Evolutionary conservation across 2,888 invertebrate species (phyloP), one percentile per base, ranked within the genome.

Genomic region (Tetramorium bicarinatum): DNA sequence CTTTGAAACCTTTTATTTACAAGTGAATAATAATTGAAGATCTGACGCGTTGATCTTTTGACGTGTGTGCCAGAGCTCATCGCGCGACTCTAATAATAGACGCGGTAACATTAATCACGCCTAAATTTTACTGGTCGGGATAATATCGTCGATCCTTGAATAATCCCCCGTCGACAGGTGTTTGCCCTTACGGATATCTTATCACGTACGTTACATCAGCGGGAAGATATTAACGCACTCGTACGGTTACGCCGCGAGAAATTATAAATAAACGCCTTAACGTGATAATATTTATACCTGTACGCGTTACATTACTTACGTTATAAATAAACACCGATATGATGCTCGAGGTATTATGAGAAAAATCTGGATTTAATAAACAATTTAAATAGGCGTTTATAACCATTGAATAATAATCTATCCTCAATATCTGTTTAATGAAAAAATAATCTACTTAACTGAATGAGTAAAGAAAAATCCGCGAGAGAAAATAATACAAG

Each of bases 11-110:
- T n/a, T n/a, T n/a, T n/a, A 66, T 75, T 15, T 41, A 47, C 47
- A 62, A 47, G 47, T 34, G n/a, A 62, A 15, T 11, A 62, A 18
- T 75, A 75, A 75, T 49, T 64, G 34, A 34, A 18, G 25, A 75
- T 62, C 49, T 25, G 25, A 76, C 13, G 13, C 38, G 18, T 7
- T 76, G 76, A 76, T 76, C 18, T 62, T 9, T n/a, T 9, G 6
- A 4, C 18, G 49, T 18, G 7, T 18, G n/a, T 13, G 49, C 3
- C 2, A 15, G 29, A 34, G 11, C 2, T 29, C 6, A 1, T 11
- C 21, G 21, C 15, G 29, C 13, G 13, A n/a, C 41, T 49, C 29
- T 76, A 67, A 79, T 59, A 71, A 79, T 59, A 79, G 44, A 59
- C 13, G 18, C 15, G 34, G 18, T 41, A 41, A 56, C 18, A 8